These are phyloP conservation scores for Oryzias sinensis DNA, from an alignment of 2,797 vertebrate species.

Conservation along the genomic window DNA sequence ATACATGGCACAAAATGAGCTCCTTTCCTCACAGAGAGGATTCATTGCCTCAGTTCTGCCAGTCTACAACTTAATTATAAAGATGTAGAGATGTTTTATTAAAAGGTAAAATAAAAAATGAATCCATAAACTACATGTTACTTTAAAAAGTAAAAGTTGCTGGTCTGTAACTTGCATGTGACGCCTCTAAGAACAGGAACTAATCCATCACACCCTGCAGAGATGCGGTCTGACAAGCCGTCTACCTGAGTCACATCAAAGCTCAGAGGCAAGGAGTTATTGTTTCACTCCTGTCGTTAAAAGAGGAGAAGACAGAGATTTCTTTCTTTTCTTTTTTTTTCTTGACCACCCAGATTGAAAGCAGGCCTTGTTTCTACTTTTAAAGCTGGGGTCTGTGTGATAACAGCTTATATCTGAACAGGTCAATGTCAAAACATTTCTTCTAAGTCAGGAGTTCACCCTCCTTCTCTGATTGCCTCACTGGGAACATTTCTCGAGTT, in stretches of 20 bases:
- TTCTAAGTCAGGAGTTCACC: neutral
- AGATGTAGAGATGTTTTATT: neutral
- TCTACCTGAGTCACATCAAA: conserved; percentile 60
- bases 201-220: conserved; percentile 53
- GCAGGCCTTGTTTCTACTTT: neutral
- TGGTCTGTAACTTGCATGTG: conserved; percentile 29
- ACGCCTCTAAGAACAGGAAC: conserved; percentile 53
- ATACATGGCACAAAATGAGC: conserved; percentile 54
- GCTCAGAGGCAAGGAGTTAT: conserved; percentile 21
- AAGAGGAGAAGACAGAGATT: conserved; percentile 1
- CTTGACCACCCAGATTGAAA: neutral
- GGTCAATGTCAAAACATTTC: neutral
- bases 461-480: neutral
- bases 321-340: conserved; percentile 1
- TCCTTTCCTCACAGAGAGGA: conserved; percentile 21
- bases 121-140: neutral
- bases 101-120: conserved; percentile 1
- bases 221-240: conserved; percentile 58
- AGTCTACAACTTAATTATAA: neutral
- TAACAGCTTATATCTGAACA: conserved; percentile 6
- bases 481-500: conserved; percentile 1
- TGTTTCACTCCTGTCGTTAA: conserved; percentile 6
- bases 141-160: conserved; percentile 40
- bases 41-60: conserved; percentile 4
- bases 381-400: conserved; percentile 10